A percentile compares a stretch with the other conserved stretches of the same genome.
phyloP scores from a whole-genome alignment of 2,888 invertebrate species.

The Nemotelus nigrinus region DNA sequence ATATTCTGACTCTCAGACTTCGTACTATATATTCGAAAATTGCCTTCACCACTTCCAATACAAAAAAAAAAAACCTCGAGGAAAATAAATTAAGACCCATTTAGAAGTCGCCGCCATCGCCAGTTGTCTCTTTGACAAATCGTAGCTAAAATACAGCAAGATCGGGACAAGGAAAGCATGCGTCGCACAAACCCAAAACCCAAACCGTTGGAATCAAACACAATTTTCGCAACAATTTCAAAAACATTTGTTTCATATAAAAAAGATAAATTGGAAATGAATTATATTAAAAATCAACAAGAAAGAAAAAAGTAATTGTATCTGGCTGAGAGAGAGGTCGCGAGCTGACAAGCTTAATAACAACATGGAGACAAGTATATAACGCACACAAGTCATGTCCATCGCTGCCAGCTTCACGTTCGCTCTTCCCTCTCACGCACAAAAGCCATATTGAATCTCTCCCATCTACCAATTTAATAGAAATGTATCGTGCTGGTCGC shows the following conservation, averaged over 20 bases:
- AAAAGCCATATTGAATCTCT: background rate
- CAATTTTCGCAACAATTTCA: constrained; percentile 13
- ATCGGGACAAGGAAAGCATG: background rate
- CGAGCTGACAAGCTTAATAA: background rate
- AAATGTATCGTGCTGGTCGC: too few species aligned
- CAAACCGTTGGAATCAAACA: background rate
- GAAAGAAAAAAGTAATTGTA: constrained; percentile 25
- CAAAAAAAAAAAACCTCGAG: too few species aligned
- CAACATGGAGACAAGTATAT: background rate
- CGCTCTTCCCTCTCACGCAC: background rate
- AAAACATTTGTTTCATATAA: constrained; percentile 40
- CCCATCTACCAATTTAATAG: too few species aligned
- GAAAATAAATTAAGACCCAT: too few species aligned
- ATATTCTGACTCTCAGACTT: too few species aligned
- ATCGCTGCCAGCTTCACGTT: background rate
- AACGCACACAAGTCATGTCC: background rate
- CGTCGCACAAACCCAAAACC: background rate
- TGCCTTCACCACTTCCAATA: too few species aligned
- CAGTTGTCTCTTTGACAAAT: too few species aligned
- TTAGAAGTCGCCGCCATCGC: too few species aligned
- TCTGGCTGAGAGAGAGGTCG: constrained; percentile 24
- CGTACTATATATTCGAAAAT: too few species aligned
- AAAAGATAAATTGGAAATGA: constrained; percentile 32
- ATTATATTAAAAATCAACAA: constrained; percentile 32
- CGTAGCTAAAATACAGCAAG: too few species aligned